These are phyloP conservation scores for Hoplias malabaricus DNA, from an alignment of 2,113 vertebrate species.

Conservation along the genomic window DNA sequence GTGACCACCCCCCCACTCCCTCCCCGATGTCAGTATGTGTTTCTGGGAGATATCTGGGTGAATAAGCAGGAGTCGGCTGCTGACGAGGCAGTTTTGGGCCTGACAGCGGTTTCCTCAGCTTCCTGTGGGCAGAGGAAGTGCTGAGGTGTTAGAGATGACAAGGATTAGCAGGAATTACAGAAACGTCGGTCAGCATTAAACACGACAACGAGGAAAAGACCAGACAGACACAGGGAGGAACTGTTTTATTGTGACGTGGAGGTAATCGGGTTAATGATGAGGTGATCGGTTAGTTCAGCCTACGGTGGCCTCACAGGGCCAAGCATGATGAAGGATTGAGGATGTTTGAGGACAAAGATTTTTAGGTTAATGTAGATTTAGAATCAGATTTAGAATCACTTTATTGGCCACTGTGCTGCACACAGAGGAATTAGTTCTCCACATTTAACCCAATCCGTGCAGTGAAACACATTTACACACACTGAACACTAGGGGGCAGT, in stretches of 20 bases:
- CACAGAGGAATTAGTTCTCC: too few species aligned
- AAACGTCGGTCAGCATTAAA: conserved; percentile 22
- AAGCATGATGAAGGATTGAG: too few species aligned
- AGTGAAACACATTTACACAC: too few species aligned
- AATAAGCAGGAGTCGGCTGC: too few species aligned
- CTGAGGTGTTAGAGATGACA: not conserved
- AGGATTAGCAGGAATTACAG: not conserved
- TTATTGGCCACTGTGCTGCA: too few species aligned
- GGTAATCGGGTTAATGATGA: conserved; percentile 19
- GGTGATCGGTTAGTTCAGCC: not conserved
- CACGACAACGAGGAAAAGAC: not conserved
- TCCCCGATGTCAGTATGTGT: conserved; percentile 2
- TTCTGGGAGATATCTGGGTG: conserved; percentile 6
- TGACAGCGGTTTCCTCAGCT: conserved; percentile 32
- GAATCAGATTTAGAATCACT: too few species aligned
- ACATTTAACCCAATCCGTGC: too few species aligned
- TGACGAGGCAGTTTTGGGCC: too few species aligned
- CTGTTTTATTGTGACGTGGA: conserved; percentile 20
- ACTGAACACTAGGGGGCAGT: too few species aligned
- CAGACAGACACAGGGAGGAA: not conserved
- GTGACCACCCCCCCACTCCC: not conserved
- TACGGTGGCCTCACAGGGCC: not conserved
- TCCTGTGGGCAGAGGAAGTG: conserved; percentile 20
- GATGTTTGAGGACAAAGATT: too few species aligned
- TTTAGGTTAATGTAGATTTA: too few species aligned